Percentiles rank a stretch among this genome's conserved stretches.
These are phyloP conservation scores for Tipula unca DNA, from an alignment of 2,888 invertebrate genomes.

Conservation along the genomic window DNA sequence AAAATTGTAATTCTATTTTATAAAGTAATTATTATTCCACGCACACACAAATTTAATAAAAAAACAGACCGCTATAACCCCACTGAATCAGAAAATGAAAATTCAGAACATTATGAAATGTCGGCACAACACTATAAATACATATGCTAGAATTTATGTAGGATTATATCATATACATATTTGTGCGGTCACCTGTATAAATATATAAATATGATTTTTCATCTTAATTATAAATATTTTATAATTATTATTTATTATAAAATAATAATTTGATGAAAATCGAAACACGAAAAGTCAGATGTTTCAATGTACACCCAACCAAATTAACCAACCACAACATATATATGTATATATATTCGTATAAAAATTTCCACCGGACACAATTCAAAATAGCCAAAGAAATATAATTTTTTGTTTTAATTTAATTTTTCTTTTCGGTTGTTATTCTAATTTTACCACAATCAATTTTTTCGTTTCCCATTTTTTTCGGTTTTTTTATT, in stretches of 20 bases:
- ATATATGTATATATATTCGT: neutral
- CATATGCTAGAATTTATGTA: neutral
- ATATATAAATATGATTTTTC: neutral
- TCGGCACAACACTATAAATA: neutral
- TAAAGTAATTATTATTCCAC: neutral
- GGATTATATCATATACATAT: neutral
- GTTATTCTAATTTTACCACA: neutral
- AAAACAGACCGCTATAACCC: neutral
- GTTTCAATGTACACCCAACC: neutral
- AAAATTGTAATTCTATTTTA: neutral
- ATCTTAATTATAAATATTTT: neutral
- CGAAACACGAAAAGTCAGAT: neutral
- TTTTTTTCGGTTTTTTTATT: neutral
- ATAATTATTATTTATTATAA: neutral
- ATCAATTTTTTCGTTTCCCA: neutral
- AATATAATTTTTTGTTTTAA: neutral
- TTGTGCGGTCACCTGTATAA: neutral
- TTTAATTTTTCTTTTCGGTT: neutral
- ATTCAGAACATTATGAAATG: neutral
- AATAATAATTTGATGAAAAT: neutral
- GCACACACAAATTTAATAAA: neutral
- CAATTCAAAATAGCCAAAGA: neutral
- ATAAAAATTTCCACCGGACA: neutral
- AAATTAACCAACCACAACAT: no score
- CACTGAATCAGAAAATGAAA: neutral